Evolutionary conservation across 1,140 invertebrate species (phyloP).

Genomic region (Sitobion miscanthi): DNA sequence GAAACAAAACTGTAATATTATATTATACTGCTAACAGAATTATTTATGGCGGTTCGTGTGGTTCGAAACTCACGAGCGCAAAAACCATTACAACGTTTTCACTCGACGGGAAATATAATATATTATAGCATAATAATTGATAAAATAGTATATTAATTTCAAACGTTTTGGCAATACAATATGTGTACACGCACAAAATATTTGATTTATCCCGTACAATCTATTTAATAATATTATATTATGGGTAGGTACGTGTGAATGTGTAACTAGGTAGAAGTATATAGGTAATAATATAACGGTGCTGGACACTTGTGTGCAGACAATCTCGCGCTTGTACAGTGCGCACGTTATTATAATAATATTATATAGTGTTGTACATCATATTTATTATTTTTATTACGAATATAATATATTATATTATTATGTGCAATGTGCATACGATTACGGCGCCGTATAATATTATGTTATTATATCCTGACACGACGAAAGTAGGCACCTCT

Average conservation of each 20-base stretch:
- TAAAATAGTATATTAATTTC: background rate
- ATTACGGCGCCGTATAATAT: background rate
- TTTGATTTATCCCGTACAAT: background rate
- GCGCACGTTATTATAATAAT: background rate
- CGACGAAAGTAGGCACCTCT: background rate
- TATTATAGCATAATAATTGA: background rate
- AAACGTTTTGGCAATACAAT: background rate
- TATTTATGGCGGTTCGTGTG: background rate
- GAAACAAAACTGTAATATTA: background rate
- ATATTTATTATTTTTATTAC: slow-evolving; percentile 15
- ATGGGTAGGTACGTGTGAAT: background rate
- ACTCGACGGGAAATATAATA: background rate
- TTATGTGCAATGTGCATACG: background rate
- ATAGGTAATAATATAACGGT: background rate
- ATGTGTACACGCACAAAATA: background rate
- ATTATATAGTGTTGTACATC: background rate
- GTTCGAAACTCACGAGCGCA: slow-evolving; percentile 2
- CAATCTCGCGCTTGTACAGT: background rate
- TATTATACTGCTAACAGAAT: background rate
- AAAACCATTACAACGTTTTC: slow-evolving; percentile 15
- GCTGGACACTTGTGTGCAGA: background rate
- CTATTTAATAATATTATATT: background rate
- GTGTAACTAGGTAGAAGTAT: background rate
- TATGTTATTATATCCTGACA: background rate
- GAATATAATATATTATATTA: background rate